Base-by-base conservation (phyloP, 64 coral and sea anemone genomes). In the Stichodactyla mertensii region DNA sequence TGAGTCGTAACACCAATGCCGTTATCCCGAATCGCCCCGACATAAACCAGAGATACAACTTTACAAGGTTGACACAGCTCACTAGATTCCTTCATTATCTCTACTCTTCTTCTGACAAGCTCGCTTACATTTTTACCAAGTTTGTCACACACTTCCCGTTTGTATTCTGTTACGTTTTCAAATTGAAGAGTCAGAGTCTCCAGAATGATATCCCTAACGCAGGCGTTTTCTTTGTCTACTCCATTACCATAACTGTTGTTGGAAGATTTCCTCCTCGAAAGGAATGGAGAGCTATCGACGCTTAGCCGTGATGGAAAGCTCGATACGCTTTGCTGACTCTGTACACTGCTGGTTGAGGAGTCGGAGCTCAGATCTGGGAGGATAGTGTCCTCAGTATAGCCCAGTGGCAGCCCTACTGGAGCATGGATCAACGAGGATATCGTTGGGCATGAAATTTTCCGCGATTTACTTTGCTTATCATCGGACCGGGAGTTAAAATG, bases 91-190 rank as follows among this genome's bases (percentile, higher is more conserved):
- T 96, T 96, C 94, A 96, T 88, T 18, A 92, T 87, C 36, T 96
- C 94, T 23, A 96, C 88, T 11, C 94, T 83, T 31, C 94, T 85
- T 61, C 91, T 92, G 15, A 96, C 94, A n/a, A 92, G 82, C 61
- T 96, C 90, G 16, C 88, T 89, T 13, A 96, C 94, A 55, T 96
- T 96, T 82, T 96, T 96, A 18, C 91, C 91, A 61, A 96, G 92
- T 56, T 89, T 87, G 27, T 96, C 94, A 69, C 94, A 96, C 7
- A 90, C 66, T 54, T 96, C 94, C 8, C 94, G 88, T 54, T 96
- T 87, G 60, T 96, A 96, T 27, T 87, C 88, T 18, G 88, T 93
- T 10, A 96, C 79, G 55, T 89, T 89, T 62, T 96, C 94, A 93
- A 96, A 96, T 59, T 96, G 94, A 8, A 96, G 80, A 52, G 80